Evolutionary conservation across 2,797 vertebrate species (phyloP).

Genomic region (Xenops minutus): DNA sequence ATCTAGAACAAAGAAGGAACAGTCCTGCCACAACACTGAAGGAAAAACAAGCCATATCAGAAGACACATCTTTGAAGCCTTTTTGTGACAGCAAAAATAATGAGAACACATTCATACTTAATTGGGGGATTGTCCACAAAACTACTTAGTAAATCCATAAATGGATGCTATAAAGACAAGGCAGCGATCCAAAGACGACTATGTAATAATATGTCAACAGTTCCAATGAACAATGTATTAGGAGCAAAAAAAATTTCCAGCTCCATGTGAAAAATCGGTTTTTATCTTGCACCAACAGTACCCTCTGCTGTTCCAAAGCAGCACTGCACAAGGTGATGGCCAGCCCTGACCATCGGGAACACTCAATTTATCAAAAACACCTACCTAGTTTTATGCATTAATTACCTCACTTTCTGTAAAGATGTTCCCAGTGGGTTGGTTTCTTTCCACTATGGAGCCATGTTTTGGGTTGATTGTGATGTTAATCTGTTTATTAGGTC

Average conservation of each 20-base stretch:
- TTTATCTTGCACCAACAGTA: conserved; percentile 41
- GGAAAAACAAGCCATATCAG: neutral
- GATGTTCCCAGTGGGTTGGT: neutral
- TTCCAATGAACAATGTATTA: neutral
- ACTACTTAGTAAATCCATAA: neutral
- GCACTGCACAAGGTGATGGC: neutral
- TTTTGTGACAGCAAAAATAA: neutral
- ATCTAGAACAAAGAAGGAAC: neutral
- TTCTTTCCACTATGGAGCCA: neutral
- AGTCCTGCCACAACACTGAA: neutral
- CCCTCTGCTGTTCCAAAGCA: conserved; percentile 48
- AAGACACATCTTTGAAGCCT: neutral
- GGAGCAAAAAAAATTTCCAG: neutral
- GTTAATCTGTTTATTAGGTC: neutral
- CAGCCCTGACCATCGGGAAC: neutral
- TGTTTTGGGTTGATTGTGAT: neutral
- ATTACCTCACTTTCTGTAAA: neutral
- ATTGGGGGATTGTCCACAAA: neutral
- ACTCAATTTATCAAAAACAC: neutral
- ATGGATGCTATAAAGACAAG: neutral
- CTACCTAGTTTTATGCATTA: neutral
- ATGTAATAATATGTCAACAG: neutral
- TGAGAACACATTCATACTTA: neutral
- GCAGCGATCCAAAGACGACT: neutral
- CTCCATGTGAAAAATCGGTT: rapidly evolving